Percentiles rank a stretch among this genome's conserved stretches.
Conservation (phyloP, 1,140 invertebrate genomes). For the Diuraphis noxia region DNA sequence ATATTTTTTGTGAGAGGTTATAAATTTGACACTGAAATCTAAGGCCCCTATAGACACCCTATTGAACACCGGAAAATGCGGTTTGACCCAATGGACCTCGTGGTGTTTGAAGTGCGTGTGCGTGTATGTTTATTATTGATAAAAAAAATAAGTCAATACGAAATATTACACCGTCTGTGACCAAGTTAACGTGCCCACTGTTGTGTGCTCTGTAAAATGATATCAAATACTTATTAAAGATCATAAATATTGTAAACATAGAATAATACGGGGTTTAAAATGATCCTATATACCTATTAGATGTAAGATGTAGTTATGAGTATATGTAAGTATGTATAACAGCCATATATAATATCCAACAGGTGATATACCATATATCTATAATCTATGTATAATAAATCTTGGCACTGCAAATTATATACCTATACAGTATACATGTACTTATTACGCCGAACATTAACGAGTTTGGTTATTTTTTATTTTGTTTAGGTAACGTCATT, state of each 20-base stretch:
- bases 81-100: constrained; percentile 44
- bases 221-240: constrained; percentile 47
- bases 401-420: not conserved
- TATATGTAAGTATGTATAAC: not conserved
- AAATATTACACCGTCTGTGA: constrained; percentile 51
- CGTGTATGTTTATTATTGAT: constrained; percentile 51
- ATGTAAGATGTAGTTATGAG: not conserved
- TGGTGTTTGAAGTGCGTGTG: not conserved
- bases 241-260: constrained; percentile 45
- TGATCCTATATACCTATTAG: not conserved
- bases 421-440: not conserved
- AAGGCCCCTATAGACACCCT: constrained; percentile 34
- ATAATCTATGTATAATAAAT: not conserved
- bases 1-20: constrained; percentile 4
- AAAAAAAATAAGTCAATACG: constrained; percentile 48
- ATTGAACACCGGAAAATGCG: constrained; percentile 50
- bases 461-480: not conserved
- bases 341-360: not conserved
- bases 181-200: constrained; percentile 49
- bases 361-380: not conserved
- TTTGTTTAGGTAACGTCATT: not conserved
- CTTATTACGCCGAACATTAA: not conserved
- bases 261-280: constrained; percentile 13
- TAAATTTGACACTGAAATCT: constrained; percentile 51
- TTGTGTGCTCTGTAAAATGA: constrained; percentile 51